A percentile compares a stretch with the other conserved stretches of the same genome.
phyloP scores from a whole-genome alignment of 2,888 invertebrate species.

The Drosophila neutralis region DNA sequence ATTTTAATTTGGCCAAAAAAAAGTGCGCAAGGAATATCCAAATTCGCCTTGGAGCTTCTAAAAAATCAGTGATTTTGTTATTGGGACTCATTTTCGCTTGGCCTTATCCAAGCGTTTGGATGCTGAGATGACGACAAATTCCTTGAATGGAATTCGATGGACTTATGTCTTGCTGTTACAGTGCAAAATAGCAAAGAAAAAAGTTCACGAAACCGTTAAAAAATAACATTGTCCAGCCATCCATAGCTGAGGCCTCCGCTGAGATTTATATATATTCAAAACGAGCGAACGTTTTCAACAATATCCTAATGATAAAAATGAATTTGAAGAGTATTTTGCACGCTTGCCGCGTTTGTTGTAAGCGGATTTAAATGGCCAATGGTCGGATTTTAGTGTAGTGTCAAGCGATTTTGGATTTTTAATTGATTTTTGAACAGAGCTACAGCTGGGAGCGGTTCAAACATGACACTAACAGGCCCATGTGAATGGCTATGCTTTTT shows the following conservation, averaged over 20 bases:
- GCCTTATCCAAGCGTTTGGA: not conserved
- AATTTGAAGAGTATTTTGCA: slow-evolving; percentile 8
- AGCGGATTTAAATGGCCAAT: slow-evolving; percentile 51
- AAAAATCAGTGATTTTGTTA: not conserved
- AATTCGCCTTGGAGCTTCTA: not conserved
- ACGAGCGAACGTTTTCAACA: not conserved
- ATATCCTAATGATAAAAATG: slow-evolving; percentile 21
- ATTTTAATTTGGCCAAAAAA: not conserved
- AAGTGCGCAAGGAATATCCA: not conserved
- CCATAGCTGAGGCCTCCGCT: not conserved
- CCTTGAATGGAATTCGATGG: not conserved
- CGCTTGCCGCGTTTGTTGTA: slow-evolving; percentile 2
- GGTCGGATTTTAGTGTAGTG: slow-evolving; percentile 21
- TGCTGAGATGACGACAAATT: not conserved
- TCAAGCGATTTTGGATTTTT: slow-evolving; percentile 40
- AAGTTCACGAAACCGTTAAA: not conserved
- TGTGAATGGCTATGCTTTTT: slow-evolving; percentile 31
- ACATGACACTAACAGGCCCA: slow-evolving; percentile 17
- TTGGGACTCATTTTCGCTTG: not conserved
- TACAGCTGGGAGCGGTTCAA: slow-evolving; percentile 20
- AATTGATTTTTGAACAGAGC: slow-evolving; percentile 62
- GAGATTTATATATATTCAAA: not conserved
- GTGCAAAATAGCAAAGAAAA: not conserved
- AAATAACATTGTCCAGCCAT: not conserved
- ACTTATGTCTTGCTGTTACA: not conserved